Percentiles rank a stretch among this genome's conserved stretches.
Conservation (phyloP, 2,888 invertebrate species). For the Lymantria dispar region DNA sequence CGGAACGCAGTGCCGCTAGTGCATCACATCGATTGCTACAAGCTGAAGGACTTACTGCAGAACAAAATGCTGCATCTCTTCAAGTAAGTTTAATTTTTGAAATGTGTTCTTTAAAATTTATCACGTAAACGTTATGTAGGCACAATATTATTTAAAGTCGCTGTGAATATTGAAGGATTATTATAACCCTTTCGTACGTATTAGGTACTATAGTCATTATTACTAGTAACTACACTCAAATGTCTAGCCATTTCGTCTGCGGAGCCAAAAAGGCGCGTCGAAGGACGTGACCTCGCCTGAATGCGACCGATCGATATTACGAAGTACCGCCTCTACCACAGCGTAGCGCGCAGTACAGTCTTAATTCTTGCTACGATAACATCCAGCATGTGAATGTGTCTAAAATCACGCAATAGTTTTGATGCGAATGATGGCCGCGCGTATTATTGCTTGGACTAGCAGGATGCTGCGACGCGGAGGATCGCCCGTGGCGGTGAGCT, state of each 20-base stretch:
- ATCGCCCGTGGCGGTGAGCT: slow-evolving; percentile 78
- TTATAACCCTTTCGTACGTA: too few species aligned
- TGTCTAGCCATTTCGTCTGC: slow-evolving; percentile 30
- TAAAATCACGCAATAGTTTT: slow-evolving; percentile 30
- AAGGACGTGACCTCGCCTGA: slow-evolving; percentile 80
- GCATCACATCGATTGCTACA: slow-evolving; percentile 90
- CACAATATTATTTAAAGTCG: too few species aligned
- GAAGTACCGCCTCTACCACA: slow-evolving; percentile 53
- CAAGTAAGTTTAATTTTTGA: slow-evolving; percentile 89
- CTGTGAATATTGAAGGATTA: too few species aligned
- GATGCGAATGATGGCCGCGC: slow-evolving; percentile 53
- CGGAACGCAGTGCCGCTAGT: slow-evolving; percentile 89
- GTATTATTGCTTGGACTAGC: slow-evolving; percentile 68
- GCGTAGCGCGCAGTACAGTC: slow-evolving; percentile 64
- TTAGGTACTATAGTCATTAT: too few species aligned
- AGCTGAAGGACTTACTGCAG: slow-evolving; percentile 92
- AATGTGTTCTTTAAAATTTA: too few species aligned
- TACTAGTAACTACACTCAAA: neutral
- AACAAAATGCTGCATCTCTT: slow-evolving; percentile 91
- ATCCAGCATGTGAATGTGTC: slow-evolving; percentile 43
- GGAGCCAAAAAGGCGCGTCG: slow-evolving; percentile 75
- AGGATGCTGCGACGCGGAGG: slow-evolving; percentile 75
- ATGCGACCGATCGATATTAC: slow-evolving; percentile 71
- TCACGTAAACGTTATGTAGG: too few species aligned
- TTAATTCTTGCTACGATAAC: slow-evolving; percentile 67